Evolutionary conservation across 92 coral and sea anemone genomes (phyloP).

Genomic region (Heliopora coerulea): DNA sequence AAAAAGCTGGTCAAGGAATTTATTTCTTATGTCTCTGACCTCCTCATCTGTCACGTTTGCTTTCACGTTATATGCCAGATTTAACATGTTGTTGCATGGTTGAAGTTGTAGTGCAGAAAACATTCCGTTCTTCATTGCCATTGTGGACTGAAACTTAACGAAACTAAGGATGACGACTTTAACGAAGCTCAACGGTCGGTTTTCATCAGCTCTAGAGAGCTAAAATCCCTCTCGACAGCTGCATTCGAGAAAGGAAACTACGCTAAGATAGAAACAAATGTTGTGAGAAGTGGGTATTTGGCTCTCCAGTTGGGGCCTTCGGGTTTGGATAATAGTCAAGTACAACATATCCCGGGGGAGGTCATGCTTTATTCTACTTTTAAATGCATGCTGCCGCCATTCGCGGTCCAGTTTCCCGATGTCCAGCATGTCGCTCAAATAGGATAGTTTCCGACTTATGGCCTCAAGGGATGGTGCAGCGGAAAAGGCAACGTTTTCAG

Average conservation of each 20-base stretch:
- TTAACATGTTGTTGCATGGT: constrained; percentile 12
- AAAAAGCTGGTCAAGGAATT: not conserved
- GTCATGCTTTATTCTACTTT: too few relatives aligned
- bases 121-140: constrained; percentile 10
- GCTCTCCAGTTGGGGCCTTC: too few relatives aligned
- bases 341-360: too few relatives aligned
- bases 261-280: constrained; percentile 2
- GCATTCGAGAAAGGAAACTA: constrained; percentile 6
- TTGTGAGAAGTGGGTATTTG: constrained; percentile 6
- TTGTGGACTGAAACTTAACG: constrained; percentile 2
- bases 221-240: constrained; percentile 7
- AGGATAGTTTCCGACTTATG: constrained; percentile 5
- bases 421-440: constrained; percentile 3
- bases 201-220: constrained; percentile 7
- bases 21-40: constrained; percentile 2
- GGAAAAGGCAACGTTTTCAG: too few relatives aligned
- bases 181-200: constrained; percentile 10
- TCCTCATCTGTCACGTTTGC: constrained; percentile 11
- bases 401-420: constrained; percentile 3
- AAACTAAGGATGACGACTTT: constrained; percentile 14
- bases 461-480: too few relatives aligned
- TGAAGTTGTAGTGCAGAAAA: constrained; percentile 12
- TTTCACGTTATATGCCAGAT: constrained; percentile 12
- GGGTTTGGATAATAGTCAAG: too few relatives aligned
- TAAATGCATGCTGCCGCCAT: constrained; percentile 19